phyloP scores from a whole-genome alignment of 1,140 invertebrate genomes.

The Drosophila sucinea region DNA sequence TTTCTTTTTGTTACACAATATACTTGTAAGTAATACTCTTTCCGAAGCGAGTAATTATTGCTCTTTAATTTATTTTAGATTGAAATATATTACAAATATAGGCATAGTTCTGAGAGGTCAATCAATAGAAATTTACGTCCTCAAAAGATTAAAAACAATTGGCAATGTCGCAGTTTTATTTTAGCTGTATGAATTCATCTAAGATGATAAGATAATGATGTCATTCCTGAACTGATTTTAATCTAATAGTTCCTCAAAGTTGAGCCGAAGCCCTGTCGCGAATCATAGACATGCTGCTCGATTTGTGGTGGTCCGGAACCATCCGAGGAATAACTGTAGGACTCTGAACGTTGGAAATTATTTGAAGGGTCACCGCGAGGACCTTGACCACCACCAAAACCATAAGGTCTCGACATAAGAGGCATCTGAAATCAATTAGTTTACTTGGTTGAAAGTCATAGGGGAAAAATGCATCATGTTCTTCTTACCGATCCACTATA shows the following conservation, averaged over 20 bases:
- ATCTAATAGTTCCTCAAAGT: conserved; percentile 38
- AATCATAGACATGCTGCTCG: conserved; percentile 48
- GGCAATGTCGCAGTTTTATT: too few relatives aligned
- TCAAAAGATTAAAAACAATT: too few relatives aligned
- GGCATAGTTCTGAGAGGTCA: too few relatives aligned
- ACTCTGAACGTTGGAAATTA: conserved; percentile 55
- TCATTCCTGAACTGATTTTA: too few relatives aligned
- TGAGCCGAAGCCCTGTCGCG: conserved; percentile 40
- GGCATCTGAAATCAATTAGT: conserved; percentile 3
- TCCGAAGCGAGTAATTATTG: too few relatives aligned
- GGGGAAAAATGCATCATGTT: too few relatives aligned
- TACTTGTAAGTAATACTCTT: too few relatives aligned
- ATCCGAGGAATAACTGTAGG: conserved; percentile 55
- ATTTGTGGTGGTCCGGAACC: conserved; percentile 53
- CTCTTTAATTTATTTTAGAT: too few relatives aligned
- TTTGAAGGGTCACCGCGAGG: conserved; percentile 22
- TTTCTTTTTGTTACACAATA: not conserved
- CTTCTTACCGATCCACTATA: conserved; percentile 1
- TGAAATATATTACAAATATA: too few relatives aligned
- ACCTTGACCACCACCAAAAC: not conserved
- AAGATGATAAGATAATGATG: too few relatives aligned
- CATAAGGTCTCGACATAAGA: not conserved
- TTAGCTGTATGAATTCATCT: too few relatives aligned
- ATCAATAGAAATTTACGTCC: too few relatives aligned
- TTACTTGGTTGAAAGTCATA: not conserved